These are phyloP conservation scores for Araneus ventricosus DNA, from an alignment of 1,140 invertebrate genomes.

Conservation along the genomic window DNA sequence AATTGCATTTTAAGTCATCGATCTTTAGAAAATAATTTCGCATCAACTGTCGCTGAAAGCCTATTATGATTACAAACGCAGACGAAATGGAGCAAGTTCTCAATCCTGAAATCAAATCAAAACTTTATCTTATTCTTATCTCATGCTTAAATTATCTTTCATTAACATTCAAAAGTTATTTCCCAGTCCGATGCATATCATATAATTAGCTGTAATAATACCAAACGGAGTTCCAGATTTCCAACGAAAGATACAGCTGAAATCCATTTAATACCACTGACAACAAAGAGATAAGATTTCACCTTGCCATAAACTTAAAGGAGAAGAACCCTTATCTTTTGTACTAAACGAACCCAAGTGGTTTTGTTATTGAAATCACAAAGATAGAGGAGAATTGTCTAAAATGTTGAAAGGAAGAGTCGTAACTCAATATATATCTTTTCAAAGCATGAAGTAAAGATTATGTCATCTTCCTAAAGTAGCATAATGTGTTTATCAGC, in stretches of 20 bases:
- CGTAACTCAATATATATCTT: not conserved
- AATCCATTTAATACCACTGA: not conserved
- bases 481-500: not conserved
- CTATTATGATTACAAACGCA: no score
- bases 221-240: not conserved
- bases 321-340: not conserved
- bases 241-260: not conserved
- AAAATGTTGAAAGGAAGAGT: not conserved
- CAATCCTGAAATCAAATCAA: no score
- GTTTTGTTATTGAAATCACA: not conserved
- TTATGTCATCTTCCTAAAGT: not conserved
- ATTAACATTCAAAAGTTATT: not conserved
- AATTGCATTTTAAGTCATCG: no score
- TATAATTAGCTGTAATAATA: not conserved
- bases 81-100: no score
- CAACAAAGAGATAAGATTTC: slow-evolving; percentile 1
- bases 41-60: no score
- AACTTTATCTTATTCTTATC: not conserved
- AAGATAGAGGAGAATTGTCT: not conserved
- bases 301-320: not conserved
- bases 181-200: not conserved
- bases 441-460: not conserved
- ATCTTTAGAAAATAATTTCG: no score
- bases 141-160: not conserved
- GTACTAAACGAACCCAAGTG: not conserved